A percentile compares a stretch with the other conserved stretches of the same genome.
Conservation (phyloP, 2,113 vertebrate genomes). For the Chloebia gouldiae region DNA sequence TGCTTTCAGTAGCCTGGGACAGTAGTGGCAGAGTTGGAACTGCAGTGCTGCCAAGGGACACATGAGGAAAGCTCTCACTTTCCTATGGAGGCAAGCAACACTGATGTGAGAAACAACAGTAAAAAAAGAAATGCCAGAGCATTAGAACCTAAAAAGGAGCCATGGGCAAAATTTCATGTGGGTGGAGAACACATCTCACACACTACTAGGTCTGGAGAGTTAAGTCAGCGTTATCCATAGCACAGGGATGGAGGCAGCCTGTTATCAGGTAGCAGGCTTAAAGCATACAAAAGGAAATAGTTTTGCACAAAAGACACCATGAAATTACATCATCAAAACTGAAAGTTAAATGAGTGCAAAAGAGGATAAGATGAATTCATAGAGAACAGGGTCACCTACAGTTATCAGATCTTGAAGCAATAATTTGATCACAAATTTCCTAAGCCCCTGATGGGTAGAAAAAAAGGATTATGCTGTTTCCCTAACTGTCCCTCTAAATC, state of each 20-base stretch:
- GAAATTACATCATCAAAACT: neutral
- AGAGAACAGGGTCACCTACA: neutral
- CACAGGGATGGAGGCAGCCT: neutral
- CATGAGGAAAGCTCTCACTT: neutral
- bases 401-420: neutral
- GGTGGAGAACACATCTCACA: neutral
- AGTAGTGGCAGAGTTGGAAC: neutral
- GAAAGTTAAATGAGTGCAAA: neutral
- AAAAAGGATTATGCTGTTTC: neutral
- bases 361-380: neutral
- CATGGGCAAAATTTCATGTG: neutral
- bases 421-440: neutral
- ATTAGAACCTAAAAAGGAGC: conserved; percentile 25
- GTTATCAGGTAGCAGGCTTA: neutral
- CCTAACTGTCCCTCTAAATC: neutral
- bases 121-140: neutral
- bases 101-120: neutral
- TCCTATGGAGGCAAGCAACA: neutral
- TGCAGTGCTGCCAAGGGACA: conserved; percentile 12
- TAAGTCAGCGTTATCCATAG: neutral
- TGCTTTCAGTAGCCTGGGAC: neutral
- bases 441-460: neutral
- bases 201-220: neutral
- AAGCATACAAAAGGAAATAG: neutral
- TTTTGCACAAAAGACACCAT: neutral